Base-by-base conservation (phyloP, 2,113 vertebrate genomes). In the Limnothrissa miodon region DNA sequence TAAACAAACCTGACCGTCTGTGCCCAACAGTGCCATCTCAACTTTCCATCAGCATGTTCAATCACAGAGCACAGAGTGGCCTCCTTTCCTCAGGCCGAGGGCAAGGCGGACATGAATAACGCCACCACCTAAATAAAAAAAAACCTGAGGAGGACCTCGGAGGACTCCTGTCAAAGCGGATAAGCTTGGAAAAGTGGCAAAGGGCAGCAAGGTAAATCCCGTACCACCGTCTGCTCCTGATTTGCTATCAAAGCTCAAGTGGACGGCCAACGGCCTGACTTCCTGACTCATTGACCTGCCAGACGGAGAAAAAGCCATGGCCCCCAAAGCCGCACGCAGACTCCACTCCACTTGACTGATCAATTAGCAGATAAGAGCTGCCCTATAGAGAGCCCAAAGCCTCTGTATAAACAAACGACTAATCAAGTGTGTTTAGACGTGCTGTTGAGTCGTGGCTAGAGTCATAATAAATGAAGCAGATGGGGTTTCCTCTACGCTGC, bases 141-240 rank as follows among this genome's bases (percentile, higher is more conserved):
- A 19, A 42, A n/a, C 45, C 23, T 44, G 56, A 81, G 4, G 78
- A 80, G 83, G 84, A 82, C 84, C 83, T 83, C 6, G 19, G 82
- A 86, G 84, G 83, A 86, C 85, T 89, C 89, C 90, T 86, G 89
- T 86, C 87, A 84, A 78, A 82, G 36, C 83, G 82, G 85, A 90
- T 89, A 83, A 90, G 80, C 80, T 83, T 80, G 59, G 62, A 44
- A 86, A 87, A 84, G 51, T 56, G 19, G 25, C 59, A 25, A 33
- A 66, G 29, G 66, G 83, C 82, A 83, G 80, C 39, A 66, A 42
- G 44, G 44, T 84, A 79, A 80, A 78, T 66, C 82, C 74, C 89
- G 5, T 56, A 78, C 51, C 33, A 82, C 86, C 82, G 81, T 51
- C 78, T 81, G 82, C 66, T 51, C 46, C 23, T 44, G 81, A 39